phyloP scores from a whole-genome alignment of 2,797 vertebrate genomes.

The Melopsittacus undulatus region DNA sequence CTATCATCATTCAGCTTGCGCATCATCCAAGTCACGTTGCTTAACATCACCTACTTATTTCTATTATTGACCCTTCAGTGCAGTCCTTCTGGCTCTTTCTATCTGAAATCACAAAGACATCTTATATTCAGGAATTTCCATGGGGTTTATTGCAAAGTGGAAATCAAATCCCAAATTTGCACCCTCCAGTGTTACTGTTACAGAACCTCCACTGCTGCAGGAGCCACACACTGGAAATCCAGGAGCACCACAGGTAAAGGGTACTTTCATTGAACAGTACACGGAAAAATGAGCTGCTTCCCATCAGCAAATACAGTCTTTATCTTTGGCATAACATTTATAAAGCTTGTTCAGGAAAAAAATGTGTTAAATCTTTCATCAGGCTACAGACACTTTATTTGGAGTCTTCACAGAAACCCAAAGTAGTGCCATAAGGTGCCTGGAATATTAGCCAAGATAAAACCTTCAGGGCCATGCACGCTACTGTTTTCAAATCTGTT shows the following conservation, averaged over 20 bases:
- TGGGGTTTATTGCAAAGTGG: neutral
- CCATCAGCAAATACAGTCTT: slow-evolving; percentile 57
- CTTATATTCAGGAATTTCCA: neutral
- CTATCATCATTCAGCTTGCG: neutral
- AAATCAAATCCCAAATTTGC: neutral
- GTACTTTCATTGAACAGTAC: neutral
- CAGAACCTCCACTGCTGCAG: neutral
- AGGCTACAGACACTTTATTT: slow-evolving; percentile 65
- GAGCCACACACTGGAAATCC: neutral
- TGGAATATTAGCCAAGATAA: slow-evolving; percentile 77
- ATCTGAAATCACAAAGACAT: neutral
- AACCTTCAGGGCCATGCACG: slow-evolving; percentile 73
- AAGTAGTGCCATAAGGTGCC: slow-evolving; percentile 72
- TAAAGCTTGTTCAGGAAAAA: slow-evolving; percentile 63
- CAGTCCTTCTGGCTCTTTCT: neutral
- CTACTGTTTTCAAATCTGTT: slow-evolving; percentile 81
- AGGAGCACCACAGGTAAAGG: neutral
- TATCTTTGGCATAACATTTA: slow-evolving; percentile 59
- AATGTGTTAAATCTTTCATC: slow-evolving; percentile 66
- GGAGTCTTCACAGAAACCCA: slow-evolving; percentile 57
- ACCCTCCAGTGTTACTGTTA: neutral
- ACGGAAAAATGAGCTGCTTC: slow-evolving; percentile 59
- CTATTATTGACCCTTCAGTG: neutral
- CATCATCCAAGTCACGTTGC: neutral
- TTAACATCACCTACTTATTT: neutral